Evolutionary conservation across 2,113 vertebrate species (phyloP), one percentile per base, ranked within the genome.

Genomic region (Bos taurus): DNA sequence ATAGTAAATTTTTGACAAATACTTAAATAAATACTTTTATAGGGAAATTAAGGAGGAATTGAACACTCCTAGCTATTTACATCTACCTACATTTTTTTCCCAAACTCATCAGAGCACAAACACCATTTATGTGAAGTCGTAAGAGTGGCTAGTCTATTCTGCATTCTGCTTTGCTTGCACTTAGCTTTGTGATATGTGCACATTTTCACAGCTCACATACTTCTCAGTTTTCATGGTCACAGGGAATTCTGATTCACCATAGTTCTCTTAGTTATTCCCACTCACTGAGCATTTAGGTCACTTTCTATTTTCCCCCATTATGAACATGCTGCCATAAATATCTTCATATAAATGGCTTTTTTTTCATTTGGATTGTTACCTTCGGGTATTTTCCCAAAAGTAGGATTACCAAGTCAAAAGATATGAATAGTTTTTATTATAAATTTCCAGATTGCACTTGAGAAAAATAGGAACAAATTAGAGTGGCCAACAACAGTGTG

Each of bases 391-490:
- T 26, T 81, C 50, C 88, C 80, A 62, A 94, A 97, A 95, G 67
- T 78, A 33, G 77, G 36, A 93, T 91, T 97, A 83, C 59, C 54
- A 93, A 84, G 25, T 52, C 88, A 71, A 88, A 92, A 56, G 50
- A 1, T 71, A 33, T 78, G 36, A 93, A 60, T 56, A 36, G 33
- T 48, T 91, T 57, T 88, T 92, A 59, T 86, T 97, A 87, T 43
- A 93, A 46, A 93, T 83, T 54, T 14, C n/a, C 36, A 80, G 5
- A 26, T 60, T 88, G 60, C 10, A 57, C 60, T 88, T 96, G 40
- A 88, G 52, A 95, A 97, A 96, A 83, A 93, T 1, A 71, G n/a
- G 36, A 46, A 88, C 64, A 96, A 82, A 26, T 82, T 40, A 50
- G 54, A 52, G 3, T 67, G 36, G 26, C 84, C 52, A 87, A 25